Base-by-base conservation (phyloP, 2,888 invertebrate genomes). In the Lacanobia wlatinum region DNA sequence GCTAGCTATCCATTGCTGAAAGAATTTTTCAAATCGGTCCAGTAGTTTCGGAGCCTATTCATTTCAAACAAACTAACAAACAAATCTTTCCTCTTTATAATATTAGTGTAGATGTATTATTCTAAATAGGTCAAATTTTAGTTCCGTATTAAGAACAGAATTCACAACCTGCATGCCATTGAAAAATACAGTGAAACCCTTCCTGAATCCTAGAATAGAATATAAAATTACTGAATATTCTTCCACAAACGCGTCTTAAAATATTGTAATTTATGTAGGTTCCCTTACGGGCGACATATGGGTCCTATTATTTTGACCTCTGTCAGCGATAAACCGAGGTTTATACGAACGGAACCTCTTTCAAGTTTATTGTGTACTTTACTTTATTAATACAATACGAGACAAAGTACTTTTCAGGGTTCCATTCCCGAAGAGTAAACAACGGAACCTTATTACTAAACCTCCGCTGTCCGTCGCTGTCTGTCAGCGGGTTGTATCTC, bases 191-290 rank as follows among this genome's bases (percentile, higher is more conserved):
- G 38, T 23, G 18, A 73, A 34, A 34, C 18, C 8, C 5, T 21
- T 46, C 3, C 48, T 23, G 14, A 55, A 23, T 16, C 28, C 34
- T n/a, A 18, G 28, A 59, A 55, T 50, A 21, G 8, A 63, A 38
- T 34, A 12, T 28, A 55, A 56, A 61, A 66, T 23, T 23, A 70
- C 23, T 28, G 12, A 66, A 58, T 55, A 70, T 60, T 50, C 23
- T 52, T 56, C 34, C 56, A 72, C 58, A 50, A 69, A 82, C 40
- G 60, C 52, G 70, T 76, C 71, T 72, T 70, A 78, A 88, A 80
- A 84, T 86, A 89, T 89, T 87, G 70, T 87, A 89, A 90, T 90
- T 86, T 89, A 90, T 90, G 88, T 84, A 85, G 90, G 88, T 77
- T 83, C 80, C 65, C 73, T 80, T 78, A 82, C 77, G 69, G 76